Evolutionary conservation across 2,113 vertebrate species (phyloP).

Genomic region (Eclectus roratus): DNA sequence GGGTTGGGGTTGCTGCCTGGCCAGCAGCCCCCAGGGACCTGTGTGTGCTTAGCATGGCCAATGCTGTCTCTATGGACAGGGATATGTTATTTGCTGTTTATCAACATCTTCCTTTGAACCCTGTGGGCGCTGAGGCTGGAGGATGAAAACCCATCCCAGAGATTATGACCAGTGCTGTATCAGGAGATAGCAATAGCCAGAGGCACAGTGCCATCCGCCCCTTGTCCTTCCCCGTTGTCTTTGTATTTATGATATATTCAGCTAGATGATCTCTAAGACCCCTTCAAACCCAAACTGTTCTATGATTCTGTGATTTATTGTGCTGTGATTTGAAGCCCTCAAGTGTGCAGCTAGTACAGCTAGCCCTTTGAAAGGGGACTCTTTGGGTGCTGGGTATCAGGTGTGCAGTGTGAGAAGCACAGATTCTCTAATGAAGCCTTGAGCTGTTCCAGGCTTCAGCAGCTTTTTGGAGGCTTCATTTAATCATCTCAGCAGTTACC

Average conservation of each 20-base stretch:
- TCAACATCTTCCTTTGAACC: background rate
- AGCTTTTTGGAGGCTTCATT: background rate
- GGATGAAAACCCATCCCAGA: background rate
- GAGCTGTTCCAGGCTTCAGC: background rate
- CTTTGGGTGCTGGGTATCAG: background rate
- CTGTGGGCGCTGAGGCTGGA: too few species aligned
- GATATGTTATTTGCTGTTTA: fast-evolving
- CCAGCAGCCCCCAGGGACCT: background rate
- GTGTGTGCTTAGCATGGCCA: fast-evolving
- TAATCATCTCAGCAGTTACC: background rate
- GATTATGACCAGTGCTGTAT: fast-evolving
- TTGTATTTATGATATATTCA: background rate
- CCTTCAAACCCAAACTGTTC: background rate
- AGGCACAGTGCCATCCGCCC: fast-evolving
- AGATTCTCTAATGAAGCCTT: fast-evolving
- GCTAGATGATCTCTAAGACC: background rate
- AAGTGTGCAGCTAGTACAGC: background rate
- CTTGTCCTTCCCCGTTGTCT: background rate
- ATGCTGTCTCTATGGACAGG: background rate
- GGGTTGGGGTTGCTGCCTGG: background rate
- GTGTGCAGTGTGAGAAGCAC: background rate
- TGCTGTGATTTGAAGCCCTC: fast-evolving
- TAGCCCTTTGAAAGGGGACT: fast-evolving
- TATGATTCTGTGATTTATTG: background rate
- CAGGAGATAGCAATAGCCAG: too few species aligned